A percentile compares a stretch with the other conserved stretches of the same genome.
phyloP scores from a whole-genome alignment of 2,888 invertebrate genomes.

The Volucella inanis region DNA sequence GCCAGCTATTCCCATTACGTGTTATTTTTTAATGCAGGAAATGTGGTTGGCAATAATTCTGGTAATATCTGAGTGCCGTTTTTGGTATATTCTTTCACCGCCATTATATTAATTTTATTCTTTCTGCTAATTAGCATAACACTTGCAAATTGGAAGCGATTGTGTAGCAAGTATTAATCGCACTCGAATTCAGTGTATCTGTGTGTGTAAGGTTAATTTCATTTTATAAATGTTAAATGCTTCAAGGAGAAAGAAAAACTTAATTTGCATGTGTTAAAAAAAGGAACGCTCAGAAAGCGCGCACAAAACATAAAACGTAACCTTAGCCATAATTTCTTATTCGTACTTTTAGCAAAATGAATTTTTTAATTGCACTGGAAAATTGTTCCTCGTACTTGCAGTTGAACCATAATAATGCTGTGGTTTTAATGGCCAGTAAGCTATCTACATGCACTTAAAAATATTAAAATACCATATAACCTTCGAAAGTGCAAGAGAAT shows the following conservation, averaged over 20 bases:
- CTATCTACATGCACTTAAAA: constrained; percentile 57
- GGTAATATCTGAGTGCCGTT: constrained; percentile 10
- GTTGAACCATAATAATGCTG: constrained; percentile 22
- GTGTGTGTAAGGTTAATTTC: constrained; percentile 8
- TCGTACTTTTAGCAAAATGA: constrained; percentile 31
- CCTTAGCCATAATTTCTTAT: constrained; percentile 10
- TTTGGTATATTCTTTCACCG: constrained; percentile 27
- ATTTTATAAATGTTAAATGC: constrained; percentile 24
- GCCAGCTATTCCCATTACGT: constrained; percentile 41
- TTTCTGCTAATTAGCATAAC: constrained; percentile 64
- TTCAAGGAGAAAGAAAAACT: constrained; percentile 20
- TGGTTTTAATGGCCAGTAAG: constrained; percentile 58
- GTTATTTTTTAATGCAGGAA: constrained; percentile 33
- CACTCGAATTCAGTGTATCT: background rate
- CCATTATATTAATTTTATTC: constrained; percentile 27
- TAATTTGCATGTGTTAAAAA: constrained; percentile 2
- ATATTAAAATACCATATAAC: constrained; percentile 48
- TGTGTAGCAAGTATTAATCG: constrained; percentile 50
- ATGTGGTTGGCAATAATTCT: constrained; percentile 28
- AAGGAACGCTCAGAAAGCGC: too few species aligned
- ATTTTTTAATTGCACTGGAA: constrained; percentile 36
- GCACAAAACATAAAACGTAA: background rate
- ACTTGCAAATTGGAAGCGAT: constrained; percentile 52
- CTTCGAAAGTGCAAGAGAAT: background rate
- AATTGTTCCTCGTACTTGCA: constrained; percentile 18